Conservation (phyloP, 1,140 invertebrate genomes). For the Eufriesea mexicana region DNA sequence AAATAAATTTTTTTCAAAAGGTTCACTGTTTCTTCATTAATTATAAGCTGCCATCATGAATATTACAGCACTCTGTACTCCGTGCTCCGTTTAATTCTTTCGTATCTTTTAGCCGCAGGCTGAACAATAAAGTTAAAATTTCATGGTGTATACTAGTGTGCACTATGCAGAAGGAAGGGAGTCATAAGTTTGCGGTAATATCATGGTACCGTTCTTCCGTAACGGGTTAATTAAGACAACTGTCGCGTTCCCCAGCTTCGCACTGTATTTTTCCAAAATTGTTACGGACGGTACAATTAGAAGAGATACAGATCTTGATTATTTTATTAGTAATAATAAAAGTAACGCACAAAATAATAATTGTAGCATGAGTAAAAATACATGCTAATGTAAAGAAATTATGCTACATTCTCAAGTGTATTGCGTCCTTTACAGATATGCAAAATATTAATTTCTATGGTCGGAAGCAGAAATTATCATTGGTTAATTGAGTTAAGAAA, state of each 20-base stretch:
- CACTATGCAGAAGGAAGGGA: too few relatives aligned
- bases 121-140: constrained; percentile 25
- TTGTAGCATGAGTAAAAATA: too few relatives aligned
- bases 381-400: too few relatives aligned
- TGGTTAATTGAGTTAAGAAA: too few relatives aligned
- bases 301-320: background rate
- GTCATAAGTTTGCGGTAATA: constrained; percentile 7
- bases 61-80: too few relatives aligned
- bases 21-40: background rate
- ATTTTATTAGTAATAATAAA: background rate
- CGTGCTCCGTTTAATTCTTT: background rate
- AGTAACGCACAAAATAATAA: background rate
- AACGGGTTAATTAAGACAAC: constrained; percentile 17
- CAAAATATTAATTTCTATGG: too few relatives aligned
- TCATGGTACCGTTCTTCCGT: background rate
- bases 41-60: too few relatives aligned
- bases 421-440: too few relatives aligned
- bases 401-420: too few relatives aligned
- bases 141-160: background rate
- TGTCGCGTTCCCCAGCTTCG: background rate
- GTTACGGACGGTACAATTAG: background rate
- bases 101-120: background rate
- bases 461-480: too few relatives aligned
- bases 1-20: background rate
- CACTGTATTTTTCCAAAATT: background rate